Evolutionary conservation across 2,797 vertebrate species (phyloP).

Genomic region (Heliangelus exortis): DNA sequence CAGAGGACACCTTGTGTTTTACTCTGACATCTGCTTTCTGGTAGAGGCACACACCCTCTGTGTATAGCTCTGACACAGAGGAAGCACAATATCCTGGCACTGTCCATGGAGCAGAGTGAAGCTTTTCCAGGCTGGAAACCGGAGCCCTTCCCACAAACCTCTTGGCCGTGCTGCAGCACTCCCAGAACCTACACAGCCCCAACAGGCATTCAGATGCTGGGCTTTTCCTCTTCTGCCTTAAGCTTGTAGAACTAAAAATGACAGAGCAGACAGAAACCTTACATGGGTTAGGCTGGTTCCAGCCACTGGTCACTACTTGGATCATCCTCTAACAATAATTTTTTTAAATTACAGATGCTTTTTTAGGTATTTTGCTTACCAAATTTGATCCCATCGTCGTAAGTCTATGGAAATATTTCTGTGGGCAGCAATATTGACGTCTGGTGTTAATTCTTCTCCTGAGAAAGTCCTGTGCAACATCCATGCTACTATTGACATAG

Average conservation of each 20-base stretch:
- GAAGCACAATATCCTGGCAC: not conserved
- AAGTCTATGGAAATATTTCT: not conserved
- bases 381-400: not conserved
- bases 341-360: not conserved
- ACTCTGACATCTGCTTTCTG: not conserved
- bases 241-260: not conserved
- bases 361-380: not conserved
- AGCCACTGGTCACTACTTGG: not conserved
- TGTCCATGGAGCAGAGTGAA: not conserved
- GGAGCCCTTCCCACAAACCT: not conserved
- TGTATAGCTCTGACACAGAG: not conserved
- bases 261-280: not conserved
- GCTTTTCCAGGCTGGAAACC: not conserved
- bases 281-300: not conserved
- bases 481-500: conserved; percentile 21
- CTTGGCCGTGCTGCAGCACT: not conserved
- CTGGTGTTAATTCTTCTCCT: not conserved
- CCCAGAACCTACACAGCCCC: not conserved
- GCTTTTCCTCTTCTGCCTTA: not conserved
- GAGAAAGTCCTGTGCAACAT: conserved; percentile 11
- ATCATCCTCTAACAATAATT: not conserved
- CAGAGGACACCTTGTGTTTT: not conserved
- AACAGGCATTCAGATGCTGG: not conserved
- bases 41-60: not conserved
- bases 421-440: not conserved